Percentiles rank a stretch among this genome's conserved stretches.
Conservation (phyloP, 2,888 invertebrate genomes). For the Choreutis nemorana region DNA sequence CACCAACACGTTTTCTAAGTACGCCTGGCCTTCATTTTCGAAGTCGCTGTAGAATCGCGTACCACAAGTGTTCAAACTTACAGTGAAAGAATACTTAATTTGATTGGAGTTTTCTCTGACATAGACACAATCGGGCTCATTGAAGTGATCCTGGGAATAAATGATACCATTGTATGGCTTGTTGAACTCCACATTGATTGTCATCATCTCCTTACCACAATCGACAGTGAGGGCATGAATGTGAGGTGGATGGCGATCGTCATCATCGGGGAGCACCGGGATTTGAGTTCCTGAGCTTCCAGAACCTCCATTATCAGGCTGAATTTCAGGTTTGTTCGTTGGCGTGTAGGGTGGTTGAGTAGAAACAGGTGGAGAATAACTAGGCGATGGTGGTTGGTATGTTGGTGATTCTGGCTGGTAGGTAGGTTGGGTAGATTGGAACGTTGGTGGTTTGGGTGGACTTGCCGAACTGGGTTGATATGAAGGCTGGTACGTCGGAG, state of each 20-base stretch:
- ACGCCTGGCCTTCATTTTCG: conserved; percentile 78
- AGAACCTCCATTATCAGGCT: conserved; percentile 14
- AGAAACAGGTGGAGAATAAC: conserved; percentile 13
- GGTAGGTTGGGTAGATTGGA: conserved; percentile 15
- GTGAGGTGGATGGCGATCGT: conserved; percentile 76
- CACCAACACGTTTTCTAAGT: conserved; percentile 80
- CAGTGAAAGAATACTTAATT: conserved; percentile 75
- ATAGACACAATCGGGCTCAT: conserved; percentile 74
- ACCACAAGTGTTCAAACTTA: conserved; percentile 78
- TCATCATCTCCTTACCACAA: conserved; percentile 85
- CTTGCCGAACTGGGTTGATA: conserved; percentile 16
- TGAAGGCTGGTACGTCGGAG: conserved; percentile 16
- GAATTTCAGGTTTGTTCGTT: conserved; percentile 9
- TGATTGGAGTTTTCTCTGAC: conserved; percentile 75
- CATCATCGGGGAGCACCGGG: conserved; percentile 47
- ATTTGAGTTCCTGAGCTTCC: conserved; percentile 13
- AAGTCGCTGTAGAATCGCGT: conserved; percentile 82
- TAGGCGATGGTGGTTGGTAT: conserved; percentile 16
- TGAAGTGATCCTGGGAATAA: conserved; percentile 79
- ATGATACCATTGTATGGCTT: conserved; percentile 79
- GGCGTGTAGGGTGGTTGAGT: conserved; percentile 12
- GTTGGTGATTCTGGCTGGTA: conserved; percentile 12
- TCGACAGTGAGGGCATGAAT: conserved; percentile 79
- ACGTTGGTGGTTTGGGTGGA: conserved; percentile 6
- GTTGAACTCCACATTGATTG: conserved; percentile 81